A percentile compares a stretch with the other conserved stretches of the same genome.
Conservation (phyloP, 2,113 vertebrate genomes). For the Pedionomus torquatus region DNA sequence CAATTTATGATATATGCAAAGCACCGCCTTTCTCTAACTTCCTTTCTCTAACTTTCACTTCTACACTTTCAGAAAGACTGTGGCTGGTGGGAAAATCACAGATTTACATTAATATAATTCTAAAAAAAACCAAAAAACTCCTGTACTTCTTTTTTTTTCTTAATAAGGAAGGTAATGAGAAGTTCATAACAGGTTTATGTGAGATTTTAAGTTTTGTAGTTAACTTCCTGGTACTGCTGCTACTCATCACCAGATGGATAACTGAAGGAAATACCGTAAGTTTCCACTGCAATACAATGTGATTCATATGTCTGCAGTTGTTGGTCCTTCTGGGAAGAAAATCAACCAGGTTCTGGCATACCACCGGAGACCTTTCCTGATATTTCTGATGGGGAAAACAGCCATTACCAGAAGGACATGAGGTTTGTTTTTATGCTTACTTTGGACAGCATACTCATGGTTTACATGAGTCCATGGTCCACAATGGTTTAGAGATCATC, state of each 20-base stretch:
- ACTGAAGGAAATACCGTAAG: neutral
- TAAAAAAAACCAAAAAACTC: neutral
- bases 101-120: neutral
- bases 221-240: neutral
- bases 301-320: neutral
- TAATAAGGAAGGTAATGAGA: neutral
- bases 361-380: neutral
- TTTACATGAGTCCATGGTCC: too few species aligned
- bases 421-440: neutral
- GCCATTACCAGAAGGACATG: neutral
- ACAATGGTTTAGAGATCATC: neutral
- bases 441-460: neutral
- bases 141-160: neutral
- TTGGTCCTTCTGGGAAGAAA: neutral
- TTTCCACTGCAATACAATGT: neutral
- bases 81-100: neutral
- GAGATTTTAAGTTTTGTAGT: neutral
- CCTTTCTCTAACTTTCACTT: neutral
- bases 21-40: too few species aligned
- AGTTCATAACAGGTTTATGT: neutral
- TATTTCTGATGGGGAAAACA: neutral
- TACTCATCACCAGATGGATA: neutral
- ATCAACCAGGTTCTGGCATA: neutral
- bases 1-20: neutral
- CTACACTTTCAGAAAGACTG: neutral